Evolutionary conservation across 2,797 vertebrate genomes (phyloP).

Genomic region (Xiphorhynchus erythropygius): DNA sequence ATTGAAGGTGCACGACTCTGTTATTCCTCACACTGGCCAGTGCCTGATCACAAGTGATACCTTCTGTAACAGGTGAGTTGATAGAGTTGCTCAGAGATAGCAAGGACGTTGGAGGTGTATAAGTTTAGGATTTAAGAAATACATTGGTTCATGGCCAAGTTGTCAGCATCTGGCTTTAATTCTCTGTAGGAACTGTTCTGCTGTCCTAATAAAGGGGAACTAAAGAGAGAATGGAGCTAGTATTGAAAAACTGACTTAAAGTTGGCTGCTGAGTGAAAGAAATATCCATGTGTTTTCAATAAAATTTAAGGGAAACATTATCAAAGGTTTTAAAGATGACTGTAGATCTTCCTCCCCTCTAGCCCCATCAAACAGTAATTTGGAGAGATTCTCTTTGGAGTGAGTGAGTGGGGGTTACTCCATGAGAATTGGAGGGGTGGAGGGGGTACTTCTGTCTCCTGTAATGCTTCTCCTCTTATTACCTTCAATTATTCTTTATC

Average conservation of each 20-base stretch:
- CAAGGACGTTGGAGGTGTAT: background rate
- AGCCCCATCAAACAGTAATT: background rate
- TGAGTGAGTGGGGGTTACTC: background rate
- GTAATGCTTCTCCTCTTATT: background rate
- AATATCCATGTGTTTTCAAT: background rate
- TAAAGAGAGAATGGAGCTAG: background rate
- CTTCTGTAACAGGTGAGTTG: background rate
- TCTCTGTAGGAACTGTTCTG: background rate
- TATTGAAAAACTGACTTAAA: background rate
- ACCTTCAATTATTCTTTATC: background rate
- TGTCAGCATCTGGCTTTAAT: constrained; percentile 21
- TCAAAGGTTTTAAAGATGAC: background rate
- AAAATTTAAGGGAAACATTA: background rate
- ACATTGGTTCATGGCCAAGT: background rate
- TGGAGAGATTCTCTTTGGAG: background rate
- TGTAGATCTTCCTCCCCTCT: background rate
- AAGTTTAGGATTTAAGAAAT: background rate
- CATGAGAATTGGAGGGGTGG: fast-evolving
- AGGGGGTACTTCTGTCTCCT: background rate
- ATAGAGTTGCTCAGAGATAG: background rate
- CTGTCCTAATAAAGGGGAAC: background rate
- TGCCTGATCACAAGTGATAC: background rate
- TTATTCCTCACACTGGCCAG: background rate
- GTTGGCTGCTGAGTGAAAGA: background rate
- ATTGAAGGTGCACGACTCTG: background rate